phyloP scores from a whole-genome alignment of 1,140 invertebrate genomes.

The Marisa cornuarietis region DNA sequence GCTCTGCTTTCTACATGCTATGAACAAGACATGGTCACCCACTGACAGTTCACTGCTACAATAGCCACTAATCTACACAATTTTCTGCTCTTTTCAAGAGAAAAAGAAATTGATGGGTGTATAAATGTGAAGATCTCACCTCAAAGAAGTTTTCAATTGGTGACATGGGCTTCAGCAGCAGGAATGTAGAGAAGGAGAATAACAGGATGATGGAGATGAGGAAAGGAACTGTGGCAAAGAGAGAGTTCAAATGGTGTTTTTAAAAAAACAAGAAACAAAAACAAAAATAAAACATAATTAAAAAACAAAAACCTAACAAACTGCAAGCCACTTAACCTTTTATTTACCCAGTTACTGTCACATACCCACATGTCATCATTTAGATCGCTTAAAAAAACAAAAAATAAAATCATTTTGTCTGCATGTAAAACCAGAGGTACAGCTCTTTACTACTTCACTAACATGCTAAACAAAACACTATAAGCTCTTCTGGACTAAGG shows the following conservation, averaged over 20 bases:
- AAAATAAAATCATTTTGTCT: neutral
- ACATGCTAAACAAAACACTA: too few relatives aligned
- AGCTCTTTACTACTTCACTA: too few relatives aligned
- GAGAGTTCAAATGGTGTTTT: neutral
- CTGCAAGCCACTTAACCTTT: too few relatives aligned
- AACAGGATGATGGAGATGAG: conserved; percentile 40
- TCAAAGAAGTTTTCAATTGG: conserved; percentile 43
- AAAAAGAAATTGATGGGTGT: too few relatives aligned
- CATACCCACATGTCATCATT: neutral
- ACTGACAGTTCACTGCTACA: too few relatives aligned
- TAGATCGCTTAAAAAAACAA: neutral
- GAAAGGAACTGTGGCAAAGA: conserved; percentile 46
- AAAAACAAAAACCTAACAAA: neutral
- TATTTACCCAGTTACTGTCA: neutral
- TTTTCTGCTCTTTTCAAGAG: too few relatives aligned
- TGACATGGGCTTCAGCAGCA: conserved; percentile 43
- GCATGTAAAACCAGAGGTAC: too few relatives aligned
- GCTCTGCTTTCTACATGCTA: too few relatives aligned
- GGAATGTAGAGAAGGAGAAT: conserved; percentile 42
- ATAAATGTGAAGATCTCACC: conserved; percentile 31
- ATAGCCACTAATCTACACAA: too few relatives aligned
- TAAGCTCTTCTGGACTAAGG: too few relatives aligned
- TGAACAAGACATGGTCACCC: too few relatives aligned
- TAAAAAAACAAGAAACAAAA: neutral
- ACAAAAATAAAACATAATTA: conserved; percentile 3